Conservation (phyloP, 2,113 vertebrate species). For the Hippocampus guttulatus region DNA sequence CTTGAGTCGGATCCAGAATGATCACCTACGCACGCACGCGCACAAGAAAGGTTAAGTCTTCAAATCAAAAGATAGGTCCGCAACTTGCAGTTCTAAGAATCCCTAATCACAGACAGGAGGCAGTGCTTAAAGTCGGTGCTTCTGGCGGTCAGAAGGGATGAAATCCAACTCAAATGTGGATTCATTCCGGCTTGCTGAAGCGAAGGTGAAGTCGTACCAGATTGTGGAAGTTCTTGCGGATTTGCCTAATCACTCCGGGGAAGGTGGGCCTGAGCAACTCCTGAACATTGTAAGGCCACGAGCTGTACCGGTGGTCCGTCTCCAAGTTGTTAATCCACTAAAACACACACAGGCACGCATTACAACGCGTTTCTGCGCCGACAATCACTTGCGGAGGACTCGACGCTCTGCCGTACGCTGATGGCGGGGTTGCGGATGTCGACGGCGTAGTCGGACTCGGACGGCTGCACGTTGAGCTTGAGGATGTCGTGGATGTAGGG, state of each 20-base stretch:
- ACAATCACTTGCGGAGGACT: neutral
- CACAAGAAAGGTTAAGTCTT: constrained; percentile 4
- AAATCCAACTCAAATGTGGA: neutral
- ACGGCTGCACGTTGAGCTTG: constrained; percentile 88
- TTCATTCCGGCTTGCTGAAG: neutral
- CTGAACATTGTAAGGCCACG: constrained; percentile 91
- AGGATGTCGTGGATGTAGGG: constrained; percentile 87
- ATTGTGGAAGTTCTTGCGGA: constrained; percentile 96
- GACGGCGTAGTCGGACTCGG: constrained; percentile 90
- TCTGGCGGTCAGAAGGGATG: no score
- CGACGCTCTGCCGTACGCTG: constrained; percentile 71
- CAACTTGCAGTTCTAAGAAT: no score
- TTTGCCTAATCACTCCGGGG: constrained; percentile 95
- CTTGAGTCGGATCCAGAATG: constrained; percentile 85
- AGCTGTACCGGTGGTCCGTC: constrained; percentile 82
- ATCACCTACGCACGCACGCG: constrained; percentile 77
- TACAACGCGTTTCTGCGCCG: neutral
- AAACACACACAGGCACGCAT: neutral
- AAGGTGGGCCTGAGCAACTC: constrained; percentile 93
- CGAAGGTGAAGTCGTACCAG: constrained; percentile 72
- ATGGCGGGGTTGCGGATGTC: constrained; percentile 91
- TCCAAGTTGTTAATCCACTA: constrained; percentile 98
- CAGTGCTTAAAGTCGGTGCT: no score
- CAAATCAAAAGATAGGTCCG: neutral
- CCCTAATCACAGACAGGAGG: no score